A percentile compares a stretch with the other conserved stretches of the same genome.
Evolutionary conservation across 2,113 vertebrate genomes (phyloP).

Genomic region (Brienomyrus longianalis): DNA sequence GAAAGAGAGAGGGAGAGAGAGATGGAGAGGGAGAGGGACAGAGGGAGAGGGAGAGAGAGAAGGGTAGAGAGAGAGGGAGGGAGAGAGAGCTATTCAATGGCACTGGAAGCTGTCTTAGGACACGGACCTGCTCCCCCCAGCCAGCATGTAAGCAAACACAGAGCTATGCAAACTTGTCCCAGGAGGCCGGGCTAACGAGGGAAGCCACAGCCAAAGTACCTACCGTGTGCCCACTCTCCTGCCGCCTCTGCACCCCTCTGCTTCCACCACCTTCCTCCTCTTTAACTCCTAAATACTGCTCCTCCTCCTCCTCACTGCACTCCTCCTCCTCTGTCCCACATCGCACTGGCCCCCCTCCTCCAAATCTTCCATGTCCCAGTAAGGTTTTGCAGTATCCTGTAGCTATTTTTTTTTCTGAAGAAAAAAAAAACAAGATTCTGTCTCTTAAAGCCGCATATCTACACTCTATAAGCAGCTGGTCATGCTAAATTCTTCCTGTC

Average conservation of each 20-base stretch:
- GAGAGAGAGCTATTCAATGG: neutral
- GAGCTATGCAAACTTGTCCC: neutral
- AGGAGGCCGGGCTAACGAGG: neutral
- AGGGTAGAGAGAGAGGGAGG: neutral
- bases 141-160: neutral
- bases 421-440: neutral
- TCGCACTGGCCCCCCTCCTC: neutral
- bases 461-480: neutral
- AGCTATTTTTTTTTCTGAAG: neutral
- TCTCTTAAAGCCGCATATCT: neutral
- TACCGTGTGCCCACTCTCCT: neutral
- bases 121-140: neutral
- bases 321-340: neutral
- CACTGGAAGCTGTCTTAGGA: neutral
- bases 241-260: neutral
- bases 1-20: neutral
- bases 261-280: neutral
- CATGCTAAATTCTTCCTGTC: neutral
- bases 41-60: neutral
- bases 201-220: neutral
- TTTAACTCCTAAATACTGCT: neutral
- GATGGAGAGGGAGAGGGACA: neutral
- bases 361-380: neutral
- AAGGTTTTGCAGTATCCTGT: neutral
- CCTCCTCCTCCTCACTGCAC: neutral